Evolutionary conservation across 2,888 invertebrate species (phyloP).

Genomic region (Lysandra coridon): DNA sequence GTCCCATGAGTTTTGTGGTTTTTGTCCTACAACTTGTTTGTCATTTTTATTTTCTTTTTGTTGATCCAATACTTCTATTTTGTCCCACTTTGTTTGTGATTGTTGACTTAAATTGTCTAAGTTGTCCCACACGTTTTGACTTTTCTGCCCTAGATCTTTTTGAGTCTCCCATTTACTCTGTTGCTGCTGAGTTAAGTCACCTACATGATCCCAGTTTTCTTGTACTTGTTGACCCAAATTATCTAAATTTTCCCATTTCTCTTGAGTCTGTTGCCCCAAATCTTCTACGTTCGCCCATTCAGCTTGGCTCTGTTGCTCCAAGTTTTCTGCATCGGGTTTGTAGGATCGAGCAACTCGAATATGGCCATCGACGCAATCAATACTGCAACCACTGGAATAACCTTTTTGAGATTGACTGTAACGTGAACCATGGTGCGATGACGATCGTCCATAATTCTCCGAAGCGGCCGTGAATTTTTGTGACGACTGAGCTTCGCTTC

Average conservation of each 20-base stretch:
- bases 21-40: conserved; percentile 46
- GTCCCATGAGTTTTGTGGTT: conserved; percentile 47
- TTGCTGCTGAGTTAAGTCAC: conserved; percentile 50
- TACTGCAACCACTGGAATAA: conserved; percentile 46
- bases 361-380: conserved; percentile 55
- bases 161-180: conserved; percentile 39
- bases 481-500: conserved; percentile 47
- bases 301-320: conserved; percentile 47
- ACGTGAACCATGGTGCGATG: conserved; percentile 54
- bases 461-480: conserved; percentile 55
- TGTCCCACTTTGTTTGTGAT: conserved; percentile 46
- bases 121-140: conserved; percentile 44
- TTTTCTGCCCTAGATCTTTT: conserved; percentile 46
- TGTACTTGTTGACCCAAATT: conserved; percentile 45
- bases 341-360: conserved; percentile 60
- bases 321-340: conserved; percentile 43
- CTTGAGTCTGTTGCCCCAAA: conserved; percentile 45
- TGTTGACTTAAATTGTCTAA: conserved; percentile 49
- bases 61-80: conserved; percentile 51
- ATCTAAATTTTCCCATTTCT: conserved; percentile 39
- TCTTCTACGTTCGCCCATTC: conserved; percentile 44
- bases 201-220: conserved; percentile 41
- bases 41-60: conserved; percentile 48
- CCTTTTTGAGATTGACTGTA: conserved; percentile 52
- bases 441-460: conserved; percentile 47